These are phyloP conservation scores for Xiphorhynchus elegans DNA, from an alignment of 2,113 vertebrate genomes.

Conservation along the genomic window DNA sequence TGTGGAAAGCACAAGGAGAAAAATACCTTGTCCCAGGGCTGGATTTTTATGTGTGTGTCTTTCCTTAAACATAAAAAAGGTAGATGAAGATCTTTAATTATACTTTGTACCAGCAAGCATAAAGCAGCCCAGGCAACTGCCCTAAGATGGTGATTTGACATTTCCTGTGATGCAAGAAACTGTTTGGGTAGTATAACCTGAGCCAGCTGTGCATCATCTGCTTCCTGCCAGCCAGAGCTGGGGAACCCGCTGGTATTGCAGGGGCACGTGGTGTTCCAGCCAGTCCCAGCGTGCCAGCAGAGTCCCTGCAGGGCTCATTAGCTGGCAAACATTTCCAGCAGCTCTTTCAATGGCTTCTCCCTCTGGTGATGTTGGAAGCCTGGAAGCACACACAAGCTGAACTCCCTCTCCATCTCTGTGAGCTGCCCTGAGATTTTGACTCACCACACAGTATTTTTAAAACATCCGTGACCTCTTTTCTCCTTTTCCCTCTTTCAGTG, in stretches of 20 bases:
- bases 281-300: not conserved
- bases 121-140: not conserved
- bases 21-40: not conserved
- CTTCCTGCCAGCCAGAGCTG: not conserved
- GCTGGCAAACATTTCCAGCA: not conserved
- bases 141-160: not conserved
- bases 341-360: not conserved
- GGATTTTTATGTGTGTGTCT: not conserved
- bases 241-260: fast-evolving
- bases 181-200: not conserved
- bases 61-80: not conserved
- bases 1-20: not conserved
- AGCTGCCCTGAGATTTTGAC: not conserved
- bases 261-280: not conserved
- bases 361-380: not conserved
- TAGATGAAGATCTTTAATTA: not conserved
- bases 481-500: not conserved
- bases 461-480: not conserved
- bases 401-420: not conserved
- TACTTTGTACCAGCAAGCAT: not conserved
- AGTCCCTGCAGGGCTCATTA: constrained; percentile 34
- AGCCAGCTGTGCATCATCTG: constrained; percentile 19
- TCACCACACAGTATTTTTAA: not conserved
- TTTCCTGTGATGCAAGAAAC: not conserved
- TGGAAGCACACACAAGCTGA: not conserved